phyloP scores from a whole-genome alignment of 2,888 invertebrate genomes.

The Polia nebulosa region DNA sequence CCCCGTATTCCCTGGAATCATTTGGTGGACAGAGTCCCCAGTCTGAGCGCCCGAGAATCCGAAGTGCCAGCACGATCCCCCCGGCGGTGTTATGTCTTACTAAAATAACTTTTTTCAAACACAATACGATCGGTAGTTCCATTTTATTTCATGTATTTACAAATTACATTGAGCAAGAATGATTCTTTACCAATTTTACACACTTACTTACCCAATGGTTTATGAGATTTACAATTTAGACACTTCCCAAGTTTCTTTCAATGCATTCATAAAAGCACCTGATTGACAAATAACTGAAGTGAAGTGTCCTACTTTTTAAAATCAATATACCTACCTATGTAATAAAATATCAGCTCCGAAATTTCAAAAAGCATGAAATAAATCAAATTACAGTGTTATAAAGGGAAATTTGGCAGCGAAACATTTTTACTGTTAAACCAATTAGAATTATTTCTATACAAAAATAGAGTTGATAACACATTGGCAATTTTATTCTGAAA shows the following conservation, averaged over 20 bases:
- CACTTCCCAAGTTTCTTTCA: background rate
- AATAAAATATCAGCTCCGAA: conserved; percentile 25
- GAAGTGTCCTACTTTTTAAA: conserved; percentile 31
- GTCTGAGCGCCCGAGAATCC: no score
- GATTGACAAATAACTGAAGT: conserved; percentile 1
- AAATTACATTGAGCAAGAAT: background rate
- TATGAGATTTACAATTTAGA: background rate
- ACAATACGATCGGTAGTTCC: background rate
- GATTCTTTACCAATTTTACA: background rate
- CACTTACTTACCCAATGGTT: background rate
- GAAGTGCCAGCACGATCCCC: no score
- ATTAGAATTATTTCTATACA: fast-evolving
- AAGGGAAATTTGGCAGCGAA: conserved; percentile 28
- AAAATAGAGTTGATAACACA: background rate
- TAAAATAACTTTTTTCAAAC: no score
- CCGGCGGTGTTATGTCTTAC: no score
- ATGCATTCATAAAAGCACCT: background rate
- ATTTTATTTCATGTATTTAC: background rate
- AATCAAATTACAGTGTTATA: conserved; percentile 42
- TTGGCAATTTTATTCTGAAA: background rate
- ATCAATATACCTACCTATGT: background rate
- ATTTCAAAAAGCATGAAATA: conserved; percentile 55
- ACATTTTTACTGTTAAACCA: background rate
- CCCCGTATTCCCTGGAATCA: no score
- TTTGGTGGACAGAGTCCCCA: no score